These are phyloP conservation scores for Girardia tigrina DNA, from an alignment of 2,888 invertebrate species.

Conservation along the genomic window DNA sequence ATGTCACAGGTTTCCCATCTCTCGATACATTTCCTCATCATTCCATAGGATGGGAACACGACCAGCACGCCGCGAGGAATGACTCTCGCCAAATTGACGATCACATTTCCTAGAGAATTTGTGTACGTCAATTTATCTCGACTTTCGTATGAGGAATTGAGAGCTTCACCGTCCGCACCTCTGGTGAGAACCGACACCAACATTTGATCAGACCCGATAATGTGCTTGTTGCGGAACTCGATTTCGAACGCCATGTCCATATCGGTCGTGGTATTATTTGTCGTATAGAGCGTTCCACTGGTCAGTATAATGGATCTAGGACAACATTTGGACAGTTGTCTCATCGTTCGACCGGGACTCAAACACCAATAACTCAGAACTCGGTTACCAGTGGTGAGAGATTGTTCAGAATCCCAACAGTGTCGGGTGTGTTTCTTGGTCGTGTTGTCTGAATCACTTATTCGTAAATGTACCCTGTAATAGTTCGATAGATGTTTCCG, in stretches of 20 bases:
- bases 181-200: slow-evolving; percentile 64
- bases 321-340: slow-evolving; percentile 63
- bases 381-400: slow-evolving; percentile 14
- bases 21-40: slow-evolving; percentile 58
- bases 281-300: slow-evolving; percentile 85
- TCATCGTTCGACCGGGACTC: slow-evolving; percentile 73
- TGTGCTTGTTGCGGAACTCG: slow-evolving; percentile 80
- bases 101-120: slow-evolving; percentile 45
- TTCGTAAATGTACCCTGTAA: slow-evolving; percentile 31
- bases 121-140: slow-evolving; percentile 44
- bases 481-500: slow-evolving; percentile 11
- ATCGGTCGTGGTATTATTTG: slow-evolving; percentile 74
- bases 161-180: slow-evolving; percentile 53
- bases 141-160: slow-evolving; percentile 53
- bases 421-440: not conserved
- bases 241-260: slow-evolving; percentile 58
- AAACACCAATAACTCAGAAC: slow-evolving; percentile 89
- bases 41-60: slow-evolving; percentile 89
- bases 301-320: slow-evolving; percentile 77
- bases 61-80: slow-evolving; percentile 82
- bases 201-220: slow-evolving; percentile 69
- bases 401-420: not conserved
- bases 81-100: slow-evolving; percentile 64
- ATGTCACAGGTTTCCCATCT: slow-evolving; percentile 56
- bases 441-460: slow-evolving; percentile 27